Evolutionary conservation across 2,797 vertebrate species (phyloP).

Genomic region (Fundulus diaphanus): DNA sequence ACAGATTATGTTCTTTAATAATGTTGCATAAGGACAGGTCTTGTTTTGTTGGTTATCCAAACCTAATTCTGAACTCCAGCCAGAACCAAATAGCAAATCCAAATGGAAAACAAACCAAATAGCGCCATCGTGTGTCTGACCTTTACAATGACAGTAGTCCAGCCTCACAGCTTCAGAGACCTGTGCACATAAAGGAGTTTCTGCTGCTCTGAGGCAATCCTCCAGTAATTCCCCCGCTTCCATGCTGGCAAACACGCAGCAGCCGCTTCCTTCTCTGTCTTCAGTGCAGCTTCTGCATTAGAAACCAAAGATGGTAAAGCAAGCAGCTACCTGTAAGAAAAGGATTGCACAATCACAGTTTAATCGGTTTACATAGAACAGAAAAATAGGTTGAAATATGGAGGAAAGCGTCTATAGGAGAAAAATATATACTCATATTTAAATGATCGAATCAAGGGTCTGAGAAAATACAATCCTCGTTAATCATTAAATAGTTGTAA

Average conservation of each 20-base stretch:
- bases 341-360: slow-evolving; percentile 18
- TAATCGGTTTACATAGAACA: neutral
- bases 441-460: neutral
- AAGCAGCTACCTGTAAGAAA: slow-evolving; percentile 7
- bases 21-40: no score
- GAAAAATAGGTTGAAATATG: neutral
- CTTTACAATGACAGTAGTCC: slow-evolving; percentile 78
- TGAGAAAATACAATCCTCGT: neutral
- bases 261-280: slow-evolving; percentile 28
- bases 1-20: neutral
- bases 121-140: slow-evolving; percentile 78
- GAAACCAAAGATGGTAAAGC: slow-evolving; percentile 1
- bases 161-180: slow-evolving; percentile 55
- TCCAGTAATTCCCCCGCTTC: slow-evolving; percentile 79
- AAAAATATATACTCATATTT: neutral
- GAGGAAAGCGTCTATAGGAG: neutral
- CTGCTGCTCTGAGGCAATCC: slow-evolving; percentile 76
- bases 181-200: slow-evolving; percentile 4
- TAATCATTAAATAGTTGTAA: neutral
- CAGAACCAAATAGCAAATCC: neutral
- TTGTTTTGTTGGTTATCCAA: neutral
- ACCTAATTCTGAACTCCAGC: neutral
- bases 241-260: slow-evolving; percentile 64
- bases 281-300: neutral
- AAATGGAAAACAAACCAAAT: neutral